Evolutionary conservation across 2,113 vertebrate species (phyloP).

Genomic region (Heloderma charlesbogerti): DNA sequence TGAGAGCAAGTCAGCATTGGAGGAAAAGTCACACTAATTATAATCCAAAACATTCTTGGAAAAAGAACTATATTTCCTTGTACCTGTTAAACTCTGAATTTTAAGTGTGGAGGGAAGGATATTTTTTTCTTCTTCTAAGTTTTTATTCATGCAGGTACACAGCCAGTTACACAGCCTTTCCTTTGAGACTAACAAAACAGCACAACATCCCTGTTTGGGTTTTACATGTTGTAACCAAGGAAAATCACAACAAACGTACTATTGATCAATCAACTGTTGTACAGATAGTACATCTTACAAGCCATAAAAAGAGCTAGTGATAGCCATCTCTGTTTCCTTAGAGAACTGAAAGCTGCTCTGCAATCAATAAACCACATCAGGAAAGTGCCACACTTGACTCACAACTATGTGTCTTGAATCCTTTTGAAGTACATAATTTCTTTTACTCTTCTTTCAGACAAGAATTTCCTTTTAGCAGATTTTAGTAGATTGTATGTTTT

Average conservation of each 20-base stretch:
- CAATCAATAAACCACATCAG: slow-evolving; percentile 22
- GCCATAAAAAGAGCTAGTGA: not conserved
- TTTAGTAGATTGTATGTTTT: not conserved
- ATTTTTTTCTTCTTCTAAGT: not conserved
- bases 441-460: not conserved
- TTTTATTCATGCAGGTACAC: not conserved
- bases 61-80: not conserved
- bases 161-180: not conserved
- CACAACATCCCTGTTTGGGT: not conserved
- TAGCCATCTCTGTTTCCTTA: not conserved
- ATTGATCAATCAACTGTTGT: slow-evolving; percentile 12
- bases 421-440: not conserved
- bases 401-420: slow-evolving; percentile 2
- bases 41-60: not conserved
- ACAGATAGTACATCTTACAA: slow-evolving; percentile 1
- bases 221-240: not conserved
- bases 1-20: not conserved
- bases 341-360: slow-evolving; percentile 1
- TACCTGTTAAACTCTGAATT: not conserved
- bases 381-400: not conserved
- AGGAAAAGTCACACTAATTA: not conserved
- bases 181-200: not conserved
- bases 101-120: not conserved
- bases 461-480: slow-evolving; percentile 5
- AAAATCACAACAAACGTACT: slow-evolving; percentile 1